These are phyloP conservation scores for Nycticryphes semicollaris DNA, from an alignment of 2,113 vertebrate genomes.

Conservation along the genomic window DNA sequence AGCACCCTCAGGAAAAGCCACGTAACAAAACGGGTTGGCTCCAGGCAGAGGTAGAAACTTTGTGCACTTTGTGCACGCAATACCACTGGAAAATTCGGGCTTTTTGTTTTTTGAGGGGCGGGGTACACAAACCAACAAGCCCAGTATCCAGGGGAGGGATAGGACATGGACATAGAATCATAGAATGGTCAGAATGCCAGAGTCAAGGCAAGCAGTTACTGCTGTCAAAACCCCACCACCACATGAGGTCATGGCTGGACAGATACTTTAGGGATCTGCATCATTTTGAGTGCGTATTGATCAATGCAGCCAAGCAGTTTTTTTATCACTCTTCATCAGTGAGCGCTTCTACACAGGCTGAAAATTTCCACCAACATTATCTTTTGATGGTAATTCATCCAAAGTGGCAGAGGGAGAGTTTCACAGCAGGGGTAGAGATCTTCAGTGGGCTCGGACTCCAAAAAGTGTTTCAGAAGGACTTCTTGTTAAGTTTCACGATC, in stretches of 20 bases:
- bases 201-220: neutral
- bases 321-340: neutral
- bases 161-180: neutral
- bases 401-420: neutral
- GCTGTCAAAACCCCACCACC: neutral
- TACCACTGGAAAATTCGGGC: neutral
- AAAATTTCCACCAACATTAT: neutral
- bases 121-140: neutral
- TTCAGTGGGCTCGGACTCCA: neutral
- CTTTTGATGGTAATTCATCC: neutral
- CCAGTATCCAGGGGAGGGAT: neutral
- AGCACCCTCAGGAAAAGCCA: neutral
- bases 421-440: neutral
- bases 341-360: neutral
- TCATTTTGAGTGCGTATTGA: neutral
- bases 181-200: neutral
- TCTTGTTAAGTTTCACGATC: neutral
- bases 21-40: neutral
- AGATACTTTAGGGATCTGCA: neutral
- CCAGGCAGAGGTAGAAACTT: neutral
- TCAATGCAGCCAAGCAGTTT: neutral
- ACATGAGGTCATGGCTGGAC: neutral
- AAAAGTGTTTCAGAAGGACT: neutral
- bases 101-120: neutral
- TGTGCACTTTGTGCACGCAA: neutral